These are phyloP conservation scores for Aspiorhynchus laticeps DNA, from an alignment of 2,113 vertebrate species.

Conservation along the genomic window DNA sequence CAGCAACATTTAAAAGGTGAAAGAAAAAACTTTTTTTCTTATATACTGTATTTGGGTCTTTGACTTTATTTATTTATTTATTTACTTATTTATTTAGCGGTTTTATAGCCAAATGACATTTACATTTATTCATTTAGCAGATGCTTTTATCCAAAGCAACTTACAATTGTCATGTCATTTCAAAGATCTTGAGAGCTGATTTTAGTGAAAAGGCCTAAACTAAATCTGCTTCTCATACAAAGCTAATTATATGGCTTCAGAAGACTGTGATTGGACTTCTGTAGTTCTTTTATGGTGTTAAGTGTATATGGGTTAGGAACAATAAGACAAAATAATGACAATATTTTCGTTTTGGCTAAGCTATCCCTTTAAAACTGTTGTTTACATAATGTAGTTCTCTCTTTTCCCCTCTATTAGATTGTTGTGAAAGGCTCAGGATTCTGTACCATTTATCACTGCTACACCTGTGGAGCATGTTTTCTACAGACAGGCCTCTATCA, in stretches of 20 bases:
- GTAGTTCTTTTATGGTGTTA: background rate
- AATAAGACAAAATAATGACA: background rate
- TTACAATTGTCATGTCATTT: background rate
- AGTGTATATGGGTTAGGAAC: background rate
- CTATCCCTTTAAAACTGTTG: background rate
- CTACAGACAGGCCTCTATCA: conserved; percentile 34
- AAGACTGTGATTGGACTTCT: background rate
- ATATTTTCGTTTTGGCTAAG: background rate
- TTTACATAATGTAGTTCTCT: background rate
- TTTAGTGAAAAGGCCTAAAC: background rate
- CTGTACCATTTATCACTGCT: background rate
- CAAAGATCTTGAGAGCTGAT: background rate
- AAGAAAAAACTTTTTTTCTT: too few species aligned
- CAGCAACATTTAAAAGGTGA: too few species aligned
- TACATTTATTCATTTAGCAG: too few species aligned
- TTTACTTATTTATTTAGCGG: too few species aligned
- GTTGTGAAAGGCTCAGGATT: conserved; percentile 12
- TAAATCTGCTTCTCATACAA: background rate
- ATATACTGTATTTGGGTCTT: too few species aligned
- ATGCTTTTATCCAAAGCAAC: too few species aligned
- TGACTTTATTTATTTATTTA: too few species aligned
- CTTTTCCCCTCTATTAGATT: background rate
- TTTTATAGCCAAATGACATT: too few species aligned
- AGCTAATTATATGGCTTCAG: background rate
- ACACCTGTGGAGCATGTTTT: conserved; percentile 13